Evolutionary conservation across 2,113 vertebrate species (phyloP), one percentile per base, ranked within the genome.

Genomic region (Leucopsar rothschildi): DNA sequence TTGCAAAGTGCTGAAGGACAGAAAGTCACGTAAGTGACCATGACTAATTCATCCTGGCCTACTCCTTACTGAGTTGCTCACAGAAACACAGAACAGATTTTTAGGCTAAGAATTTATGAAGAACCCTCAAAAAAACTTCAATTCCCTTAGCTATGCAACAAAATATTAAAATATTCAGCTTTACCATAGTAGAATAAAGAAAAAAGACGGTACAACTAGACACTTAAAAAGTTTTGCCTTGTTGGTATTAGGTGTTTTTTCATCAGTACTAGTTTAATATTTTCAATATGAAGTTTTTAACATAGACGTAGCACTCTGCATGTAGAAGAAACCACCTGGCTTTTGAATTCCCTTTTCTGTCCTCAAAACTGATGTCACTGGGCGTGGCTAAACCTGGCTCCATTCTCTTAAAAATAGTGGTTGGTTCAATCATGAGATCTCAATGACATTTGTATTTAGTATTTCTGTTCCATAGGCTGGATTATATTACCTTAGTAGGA

Each of bases 41-140:
- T 28, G 40, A 29, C 14, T 69, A 78, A 35, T 55, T 69, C 44
- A 68, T 68, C 21, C 27, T 18, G 35, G 7, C 0, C 4, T 10
- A 3, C 6, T 47, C n/a, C 12, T 57, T 75, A 10, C 7, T 2
- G 7, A 40, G 24, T 10, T 10, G 1, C 60, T 73, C 5, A 1
- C 28, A 80, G 63, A 65, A 86, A 80, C 13, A 40, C 25, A 15
- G 24, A 82, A 49, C 9, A 49, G 31, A 59, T 47, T 39, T n/a
- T 88, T 57, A 57, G 23, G 44, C 18, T 53, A 53, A 57, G n/a
- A 63, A 77, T 23, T 53, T 18, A 44, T 59, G 24, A 82, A 66
- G 27, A 3, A 69, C 27, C 9, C 44, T 60, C 5, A 85, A 76
- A 61, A 68, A 70, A 27, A 1, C 3, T 12, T 39, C 10, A 27